These are phyloP conservation scores for Leptoclinus maculatus DNA, from an alignment of 2,797 vertebrate genomes.

Conservation along the genomic window DNA sequence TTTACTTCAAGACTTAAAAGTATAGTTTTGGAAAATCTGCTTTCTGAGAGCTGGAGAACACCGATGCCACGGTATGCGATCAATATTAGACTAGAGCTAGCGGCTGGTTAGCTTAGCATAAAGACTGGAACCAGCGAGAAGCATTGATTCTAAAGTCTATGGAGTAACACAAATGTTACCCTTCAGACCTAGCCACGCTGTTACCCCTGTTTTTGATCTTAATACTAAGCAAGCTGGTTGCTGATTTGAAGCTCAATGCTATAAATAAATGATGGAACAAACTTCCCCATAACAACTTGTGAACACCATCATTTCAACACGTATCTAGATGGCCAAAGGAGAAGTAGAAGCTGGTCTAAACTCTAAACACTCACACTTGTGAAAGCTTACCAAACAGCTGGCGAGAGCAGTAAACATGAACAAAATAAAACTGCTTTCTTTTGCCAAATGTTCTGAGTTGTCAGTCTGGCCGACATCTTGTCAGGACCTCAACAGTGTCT, in stretches of 20 bases:
- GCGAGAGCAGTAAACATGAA: background rate
- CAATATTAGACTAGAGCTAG: background rate
- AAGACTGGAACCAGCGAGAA: background rate
- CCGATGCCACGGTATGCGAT: accelerated
- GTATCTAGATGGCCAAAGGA: background rate
- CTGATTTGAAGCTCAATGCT: background rate
- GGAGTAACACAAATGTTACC: background rate
- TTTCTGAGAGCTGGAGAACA: background rate
- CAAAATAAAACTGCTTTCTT: background rate
- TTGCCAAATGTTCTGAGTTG: constrained; percentile 29
- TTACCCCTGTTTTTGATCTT: background rate
- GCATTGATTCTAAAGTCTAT: background rate
- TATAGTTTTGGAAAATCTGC: background rate
- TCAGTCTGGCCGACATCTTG: constrained; percentile 17
- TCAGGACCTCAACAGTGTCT: constrained; percentile 35
- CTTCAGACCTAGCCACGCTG: background rate
- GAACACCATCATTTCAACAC: background rate
- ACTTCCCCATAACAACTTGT: background rate
- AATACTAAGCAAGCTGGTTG: background rate
- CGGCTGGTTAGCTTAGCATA: background rate
- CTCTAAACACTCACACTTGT: background rate
- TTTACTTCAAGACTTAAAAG: constrained; percentile 40
- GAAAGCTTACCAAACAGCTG: constrained; percentile 29
- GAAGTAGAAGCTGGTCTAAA: background rate
- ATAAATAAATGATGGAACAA: background rate